Evolutionary conservation across 2,888 invertebrate species (phyloP), one percentile per base, ranked within the genome.

Genomic region (Leptinotarsa haldemani): DNA sequence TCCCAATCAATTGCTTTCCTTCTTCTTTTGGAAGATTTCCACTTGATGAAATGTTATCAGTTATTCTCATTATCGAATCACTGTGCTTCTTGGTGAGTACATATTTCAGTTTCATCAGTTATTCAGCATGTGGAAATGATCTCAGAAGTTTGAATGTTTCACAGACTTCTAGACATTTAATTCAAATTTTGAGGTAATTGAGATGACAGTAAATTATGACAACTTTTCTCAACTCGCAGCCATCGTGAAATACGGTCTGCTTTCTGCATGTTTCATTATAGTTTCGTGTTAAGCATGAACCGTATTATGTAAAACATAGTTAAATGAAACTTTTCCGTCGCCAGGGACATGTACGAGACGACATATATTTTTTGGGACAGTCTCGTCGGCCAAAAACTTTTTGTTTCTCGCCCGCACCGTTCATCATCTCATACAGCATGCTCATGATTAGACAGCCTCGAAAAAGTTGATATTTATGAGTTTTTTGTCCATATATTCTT

Each of bases 101-200:
- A 30, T 30, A 7, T 7, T 30, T 30, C 5, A 7, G 30, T 30
- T 30, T 7, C 7, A 30, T 30, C 30, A 30, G 30, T 40, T 40
- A 40, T 40, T 40, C 9, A 40, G 40, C 9, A 9, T 40, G 9
- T 40, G 40, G 5, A 40, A 40, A 40, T 40, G 3, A 9, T 40
- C 2, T 40, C 3, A 0, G 0, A 12, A 40, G 7, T 40, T 40
- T 3, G 9, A 40, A 40, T 40, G 9, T 40, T 50, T n/a, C 50
- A 16, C 50, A 50, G 50, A n/a, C 50, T 50, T 50, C 50, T n/a
- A 5, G 9, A 40, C 40, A 15, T 50, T 50, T 3, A 0, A 63
- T 64, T 70, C 22, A 48, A 40, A 40, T 9, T 40, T 2, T 40
- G 40, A 12, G 9, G 40, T 70, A 70, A 70, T 56, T 53, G 64